Conservation (phyloP, 2,888 invertebrate species). For the Morpho achilles region DNA sequence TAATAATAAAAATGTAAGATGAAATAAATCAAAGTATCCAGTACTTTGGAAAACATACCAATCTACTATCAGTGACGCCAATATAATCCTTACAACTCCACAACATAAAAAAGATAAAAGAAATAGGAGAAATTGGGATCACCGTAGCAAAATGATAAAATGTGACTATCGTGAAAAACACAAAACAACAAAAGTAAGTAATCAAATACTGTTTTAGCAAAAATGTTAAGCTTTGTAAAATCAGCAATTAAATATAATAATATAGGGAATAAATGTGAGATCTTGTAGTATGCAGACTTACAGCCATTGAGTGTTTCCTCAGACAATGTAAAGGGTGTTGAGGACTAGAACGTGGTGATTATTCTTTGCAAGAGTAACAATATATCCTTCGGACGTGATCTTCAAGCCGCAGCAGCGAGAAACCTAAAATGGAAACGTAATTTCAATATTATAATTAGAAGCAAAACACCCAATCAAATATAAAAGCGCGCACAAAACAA, state of each 20-base stretch:
- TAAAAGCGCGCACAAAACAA: too few relatives aligned
- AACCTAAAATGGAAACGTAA: conserved; percentile 81
- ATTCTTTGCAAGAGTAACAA: conserved; percentile 98
- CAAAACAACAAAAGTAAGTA: conserved; percentile 69
- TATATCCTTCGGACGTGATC: conserved; percentile 97
- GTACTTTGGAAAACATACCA: conserved; percentile 69
- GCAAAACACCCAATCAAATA: too few relatives aligned
- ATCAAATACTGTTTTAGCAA: conserved; percentile 79
- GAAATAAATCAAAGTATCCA: conserved; percentile 62
- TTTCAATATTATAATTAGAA: too few relatives aligned
- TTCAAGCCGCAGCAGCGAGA: conserved; percentile 98
- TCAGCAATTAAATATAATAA: conserved; percentile 76
- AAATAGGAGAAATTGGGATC: conserved; percentile 47
- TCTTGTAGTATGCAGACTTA: conserved; percentile 79
- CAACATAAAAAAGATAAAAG: conserved; percentile 48
- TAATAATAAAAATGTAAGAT: conserved; percentile 60
- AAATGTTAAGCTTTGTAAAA: conserved; percentile 77
- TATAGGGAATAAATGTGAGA: conserved; percentile 79
- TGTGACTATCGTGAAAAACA: conserved; percentile 74
- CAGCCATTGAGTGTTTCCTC: conserved; percentile 80
- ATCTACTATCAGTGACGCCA: conserved; percentile 64
- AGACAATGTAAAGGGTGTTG: conserved; percentile 95
- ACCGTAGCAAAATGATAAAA: conserved; percentile 58
- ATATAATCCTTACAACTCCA: conserved; percentile 49
- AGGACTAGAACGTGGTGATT: conserved; percentile 98